These are phyloP conservation scores for Synchiropus splendidus DNA, from an alignment of 2,113 vertebrate genomes.

Conservation along the genomic window DNA sequence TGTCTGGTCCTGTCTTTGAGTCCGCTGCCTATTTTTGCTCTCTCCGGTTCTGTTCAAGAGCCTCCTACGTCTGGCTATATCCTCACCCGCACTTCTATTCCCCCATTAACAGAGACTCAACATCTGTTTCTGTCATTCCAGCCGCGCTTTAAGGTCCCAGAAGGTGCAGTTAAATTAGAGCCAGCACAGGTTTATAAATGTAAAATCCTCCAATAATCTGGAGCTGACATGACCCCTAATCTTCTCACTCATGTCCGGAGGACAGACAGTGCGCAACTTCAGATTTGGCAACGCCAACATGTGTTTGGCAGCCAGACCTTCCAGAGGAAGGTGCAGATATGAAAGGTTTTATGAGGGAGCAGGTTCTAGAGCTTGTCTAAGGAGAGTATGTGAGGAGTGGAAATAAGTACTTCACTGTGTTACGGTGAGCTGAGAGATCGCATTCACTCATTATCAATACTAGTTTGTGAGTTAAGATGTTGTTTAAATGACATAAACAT, in stretches of 20 bases:
- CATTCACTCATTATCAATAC: conserved; percentile 6
- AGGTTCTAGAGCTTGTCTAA: conserved; percentile 17
- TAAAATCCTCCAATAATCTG: conserved; percentile 68
- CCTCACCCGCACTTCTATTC: conserved; percentile 32
- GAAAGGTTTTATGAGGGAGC: conserved; percentile 21
- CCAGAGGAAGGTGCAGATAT: conserved; percentile 28
- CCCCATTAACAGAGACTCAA: conserved; percentile 52
- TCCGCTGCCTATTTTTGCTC: conserved; percentile 20
- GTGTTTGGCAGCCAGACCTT: conserved; percentile 34
- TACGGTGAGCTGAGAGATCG: conserved; percentile 1
- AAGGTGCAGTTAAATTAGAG: conserved; percentile 71
- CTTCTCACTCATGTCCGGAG: conserved; percentile 43
- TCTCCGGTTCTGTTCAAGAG: conserved; percentile 24
- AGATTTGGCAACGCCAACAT: conserved; percentile 30
- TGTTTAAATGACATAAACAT: no score
- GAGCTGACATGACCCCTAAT: conserved; percentile 61
- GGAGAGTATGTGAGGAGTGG: conserved; percentile 5
- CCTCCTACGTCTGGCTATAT: not conserved
- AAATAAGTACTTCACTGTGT: conserved; percentile 4
- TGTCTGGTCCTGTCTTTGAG: no score
- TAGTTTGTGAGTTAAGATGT: not conserved
- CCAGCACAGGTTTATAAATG: conserved; percentile 67
- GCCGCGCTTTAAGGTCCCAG: conserved; percentile 58
- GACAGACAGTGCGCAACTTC: conserved; percentile 18
- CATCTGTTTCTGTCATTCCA: conserved; percentile 68